These are phyloP conservation scores for Nerophis lumbriciformis DNA, from an alignment of 2,113 vertebrate species.

Conservation along the genomic window DNA sequence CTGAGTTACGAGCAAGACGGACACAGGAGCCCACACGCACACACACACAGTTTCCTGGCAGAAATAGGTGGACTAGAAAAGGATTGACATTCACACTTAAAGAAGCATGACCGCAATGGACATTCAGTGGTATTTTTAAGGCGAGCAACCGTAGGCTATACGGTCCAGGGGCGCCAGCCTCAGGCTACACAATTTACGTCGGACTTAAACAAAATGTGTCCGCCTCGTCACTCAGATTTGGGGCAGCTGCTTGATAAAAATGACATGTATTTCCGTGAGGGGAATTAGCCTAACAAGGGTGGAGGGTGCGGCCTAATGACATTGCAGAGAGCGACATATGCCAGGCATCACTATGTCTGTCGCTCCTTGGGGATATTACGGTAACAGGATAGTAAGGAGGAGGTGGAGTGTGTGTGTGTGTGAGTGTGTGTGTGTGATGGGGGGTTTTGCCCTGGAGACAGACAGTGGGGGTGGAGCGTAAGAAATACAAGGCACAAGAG, in stretches of 20 bases:
- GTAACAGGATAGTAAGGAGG: slow-evolving; percentile 64
- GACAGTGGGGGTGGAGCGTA: slow-evolving; percentile 7
- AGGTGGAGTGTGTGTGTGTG: slow-evolving; percentile 7
- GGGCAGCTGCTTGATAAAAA: slow-evolving; percentile 50
- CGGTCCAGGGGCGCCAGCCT: slow-evolving; percentile 11
- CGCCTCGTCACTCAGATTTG: slow-evolving; percentile 52
- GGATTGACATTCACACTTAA: slow-evolving; percentile 62
- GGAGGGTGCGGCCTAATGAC: slow-evolving; percentile 58
- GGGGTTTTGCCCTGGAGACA: slow-evolving; percentile 36
- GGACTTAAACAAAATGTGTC: slow-evolving; percentile 13
- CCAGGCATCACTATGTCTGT: slow-evolving; percentile 68
- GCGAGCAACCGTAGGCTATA: slow-evolving; percentile 23
- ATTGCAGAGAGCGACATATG: slow-evolving; percentile 61
- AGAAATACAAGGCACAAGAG: slow-evolving; percentile 30
- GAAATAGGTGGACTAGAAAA: slow-evolving; percentile 43
- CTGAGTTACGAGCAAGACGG: slow-evolving; percentile 61
- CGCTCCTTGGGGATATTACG: slow-evolving; percentile 61
- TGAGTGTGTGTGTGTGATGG: slow-evolving; percentile 28
- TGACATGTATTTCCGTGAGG: slow-evolving; percentile 51
- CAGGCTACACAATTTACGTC: neutral
- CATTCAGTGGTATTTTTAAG: slow-evolving; percentile 49
- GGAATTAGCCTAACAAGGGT: slow-evolving; percentile 55
- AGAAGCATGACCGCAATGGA: slow-evolving; percentile 48
- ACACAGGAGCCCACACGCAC: slow-evolving; percentile 18
- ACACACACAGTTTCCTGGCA: slow-evolving; percentile 18